Evolutionary conservation across 2,113 vertebrate species (phyloP).

Genomic region (Anoura caudifer): DNA sequence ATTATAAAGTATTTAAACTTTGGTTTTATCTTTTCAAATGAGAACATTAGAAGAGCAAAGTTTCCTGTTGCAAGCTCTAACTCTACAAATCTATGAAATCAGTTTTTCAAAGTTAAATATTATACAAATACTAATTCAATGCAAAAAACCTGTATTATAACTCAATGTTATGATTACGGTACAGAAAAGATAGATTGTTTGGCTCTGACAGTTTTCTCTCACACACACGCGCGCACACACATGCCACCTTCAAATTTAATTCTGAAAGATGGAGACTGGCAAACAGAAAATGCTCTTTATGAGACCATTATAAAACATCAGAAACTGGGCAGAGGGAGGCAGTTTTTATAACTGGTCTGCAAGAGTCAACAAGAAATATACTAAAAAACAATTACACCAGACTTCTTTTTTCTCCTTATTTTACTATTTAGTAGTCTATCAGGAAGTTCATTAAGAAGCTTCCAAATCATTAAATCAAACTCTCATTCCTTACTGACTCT

Average conservation of each 20-base stretch:
- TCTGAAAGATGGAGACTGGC: not conserved
- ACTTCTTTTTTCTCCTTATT: conserved; percentile 7
- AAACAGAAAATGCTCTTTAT: conserved; percentile 31
- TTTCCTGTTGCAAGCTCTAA: not conserved
- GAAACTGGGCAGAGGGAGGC: not conserved
- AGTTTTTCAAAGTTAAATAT: conserved; percentile 30
- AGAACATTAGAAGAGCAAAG: conserved; percentile 24
- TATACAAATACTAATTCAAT: not conserved
- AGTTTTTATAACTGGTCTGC: not conserved
- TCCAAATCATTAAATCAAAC: conserved; percentile 24
- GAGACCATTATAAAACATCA: conserved; percentile 7
- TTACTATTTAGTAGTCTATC: conserved; percentile 20
- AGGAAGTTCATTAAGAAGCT: conserved; percentile 12
- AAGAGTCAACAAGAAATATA: conserved; percentile 48
- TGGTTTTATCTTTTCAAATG: conserved; percentile 38
- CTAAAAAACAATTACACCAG: not conserved
- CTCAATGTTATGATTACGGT: not conserved
- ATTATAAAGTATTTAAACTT: not conserved
- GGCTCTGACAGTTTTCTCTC: not conserved
- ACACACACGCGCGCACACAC: not conserved
- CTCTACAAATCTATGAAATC: not conserved
- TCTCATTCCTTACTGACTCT: not conserved
- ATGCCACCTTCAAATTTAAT: conserved; percentile 47
- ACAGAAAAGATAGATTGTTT: conserved; percentile 24
- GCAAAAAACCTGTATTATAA: not conserved